Conservation (phyloP, 2,113 vertebrate genomes). For the Tinamus guttatus region DNA sequence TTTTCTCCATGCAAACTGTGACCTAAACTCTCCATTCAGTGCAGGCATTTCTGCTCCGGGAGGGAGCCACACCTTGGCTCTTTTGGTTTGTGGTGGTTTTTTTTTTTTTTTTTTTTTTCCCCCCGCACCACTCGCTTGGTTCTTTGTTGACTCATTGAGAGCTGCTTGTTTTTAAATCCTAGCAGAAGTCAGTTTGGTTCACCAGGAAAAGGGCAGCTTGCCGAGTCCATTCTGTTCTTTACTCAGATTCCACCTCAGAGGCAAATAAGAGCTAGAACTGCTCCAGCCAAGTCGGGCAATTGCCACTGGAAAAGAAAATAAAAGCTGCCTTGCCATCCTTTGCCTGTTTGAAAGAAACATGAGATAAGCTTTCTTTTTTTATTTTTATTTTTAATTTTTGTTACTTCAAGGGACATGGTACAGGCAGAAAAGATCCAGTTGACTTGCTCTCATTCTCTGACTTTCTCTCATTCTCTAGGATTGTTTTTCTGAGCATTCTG, state of each 20-base stretch:
- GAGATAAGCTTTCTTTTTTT: neutral
- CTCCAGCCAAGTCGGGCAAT: neutral
- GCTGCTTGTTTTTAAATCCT: constrained; percentile 55
- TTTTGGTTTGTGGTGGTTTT: neutral
- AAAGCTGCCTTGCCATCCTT: constrained; percentile 12
- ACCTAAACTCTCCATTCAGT: neutral
- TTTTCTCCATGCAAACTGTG: neutral
- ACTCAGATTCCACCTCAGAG: constrained; percentile 50
- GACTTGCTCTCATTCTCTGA: neutral
- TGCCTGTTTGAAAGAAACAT: neutral
- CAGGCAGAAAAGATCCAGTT: neutral
- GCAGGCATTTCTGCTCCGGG: neutral
- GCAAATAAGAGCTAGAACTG: constrained; percentile 2
- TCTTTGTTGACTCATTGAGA: constrained; percentile 63
- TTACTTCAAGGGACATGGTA: neutral
- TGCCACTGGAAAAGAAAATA: constrained; percentile 39
- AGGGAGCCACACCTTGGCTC: constrained; percentile 46
- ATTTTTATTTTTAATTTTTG: neutral
- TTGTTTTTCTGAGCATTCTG: neutral
- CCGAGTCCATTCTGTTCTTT: constrained; percentile 66
- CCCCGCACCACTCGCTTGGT: too few relatives aligned
- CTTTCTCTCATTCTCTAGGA: neutral
- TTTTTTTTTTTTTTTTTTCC: neutral
- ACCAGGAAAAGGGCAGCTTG: constrained; percentile 59
- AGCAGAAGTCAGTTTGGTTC: constrained; percentile 49